Conservation (phyloP, 2,888 invertebrate species). For the Dolichopus griseipennis region DNA sequence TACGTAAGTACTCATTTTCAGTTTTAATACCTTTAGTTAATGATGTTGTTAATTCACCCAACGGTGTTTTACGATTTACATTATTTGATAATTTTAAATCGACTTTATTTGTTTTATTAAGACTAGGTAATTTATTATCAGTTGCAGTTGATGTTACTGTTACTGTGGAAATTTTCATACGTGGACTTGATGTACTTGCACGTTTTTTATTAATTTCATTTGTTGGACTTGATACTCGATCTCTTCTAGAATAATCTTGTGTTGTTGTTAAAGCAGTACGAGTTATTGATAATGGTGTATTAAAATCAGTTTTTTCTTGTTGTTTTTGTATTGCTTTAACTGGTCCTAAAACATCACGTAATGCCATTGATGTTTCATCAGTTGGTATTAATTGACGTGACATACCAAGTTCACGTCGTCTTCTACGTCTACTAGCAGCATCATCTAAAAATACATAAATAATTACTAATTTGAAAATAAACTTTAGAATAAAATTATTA, state of each 20-base stretch:
- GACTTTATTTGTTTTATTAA: conserved; percentile 15
- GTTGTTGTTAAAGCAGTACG: conserved; percentile 19
- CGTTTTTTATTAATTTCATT: background rate
- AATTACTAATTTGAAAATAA: background rate
- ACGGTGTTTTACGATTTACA: conserved; percentile 18
- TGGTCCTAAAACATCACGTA: conserved; percentile 35
- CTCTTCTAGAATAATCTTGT: conserved; percentile 17
- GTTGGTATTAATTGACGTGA: conserved; percentile 36
- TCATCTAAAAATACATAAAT: conserved; percentile 38
- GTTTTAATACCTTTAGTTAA: conserved; percentile 26
- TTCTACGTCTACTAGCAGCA: conserved; percentile 35
- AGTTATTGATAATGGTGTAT: conserved; percentile 13
- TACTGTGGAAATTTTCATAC: conserved; percentile 11
- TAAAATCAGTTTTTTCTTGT: conserved; percentile 10
- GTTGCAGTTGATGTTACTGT: conserved; percentile 15
- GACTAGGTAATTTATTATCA: conserved; percentile 22
- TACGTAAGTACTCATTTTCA: conserved; percentile 25
- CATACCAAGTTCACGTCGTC: conserved; percentile 40
- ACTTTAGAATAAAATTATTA: too few species aligned
- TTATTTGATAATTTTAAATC: background rate
- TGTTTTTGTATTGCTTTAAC: conserved; percentile 24
- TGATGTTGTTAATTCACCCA: conserved; percentile 17
- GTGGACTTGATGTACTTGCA: background rate
- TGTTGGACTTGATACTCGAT: conserved; percentile 14
- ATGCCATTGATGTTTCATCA: conserved; percentile 31